A percentile compares a stretch with the other conserved stretches of the same genome.
Conservation (phyloP, 2,797 vertebrate species). For the Lindbergichthys nudifrons region DNA sequence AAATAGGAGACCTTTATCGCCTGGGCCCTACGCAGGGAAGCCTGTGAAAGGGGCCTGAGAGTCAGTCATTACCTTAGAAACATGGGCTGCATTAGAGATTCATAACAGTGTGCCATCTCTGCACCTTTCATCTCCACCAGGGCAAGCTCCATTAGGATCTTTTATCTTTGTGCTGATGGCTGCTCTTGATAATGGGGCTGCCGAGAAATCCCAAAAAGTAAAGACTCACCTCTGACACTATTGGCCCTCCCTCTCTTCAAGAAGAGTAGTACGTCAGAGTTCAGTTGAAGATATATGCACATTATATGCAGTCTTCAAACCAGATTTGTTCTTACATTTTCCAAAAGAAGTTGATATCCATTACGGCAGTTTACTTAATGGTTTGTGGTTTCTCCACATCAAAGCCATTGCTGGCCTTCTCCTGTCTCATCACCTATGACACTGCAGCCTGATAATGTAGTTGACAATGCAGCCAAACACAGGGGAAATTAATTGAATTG, state of each 20-base stretch:
- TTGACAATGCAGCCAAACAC: conserved; percentile 28
- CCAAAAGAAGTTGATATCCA: conserved; percentile 23
- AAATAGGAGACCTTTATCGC: conserved; percentile 72
- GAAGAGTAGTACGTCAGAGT: conserved; percentile 57
- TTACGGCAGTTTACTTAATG: conserved; percentile 14
- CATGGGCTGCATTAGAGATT: conserved; percentile 82
- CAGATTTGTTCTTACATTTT: conserved; percentile 30
- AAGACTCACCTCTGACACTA: conserved; percentile 79
- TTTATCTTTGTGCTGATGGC: conserved; percentile 86
- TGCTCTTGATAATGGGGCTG: conserved; percentile 84
- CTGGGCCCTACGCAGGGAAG: conserved; percentile 68
- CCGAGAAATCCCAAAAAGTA: conserved; percentile 85
- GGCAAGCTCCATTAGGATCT: conserved; percentile 84
- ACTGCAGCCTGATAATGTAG: background rate
- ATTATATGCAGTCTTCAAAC: conserved; percentile 38
- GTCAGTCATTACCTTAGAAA: conserved; percentile 81
- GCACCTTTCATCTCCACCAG: conserved; percentile 84
- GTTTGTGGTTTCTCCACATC: conserved; percentile 27
- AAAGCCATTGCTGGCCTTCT: conserved; percentile 19
- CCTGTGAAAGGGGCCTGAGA: conserved; percentile 75
- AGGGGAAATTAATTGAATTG: conserved; percentile 9
- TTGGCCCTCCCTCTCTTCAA: conserved; percentile 68
- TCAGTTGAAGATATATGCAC: conserved; percentile 42
- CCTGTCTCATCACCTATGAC: conserved; percentile 23
- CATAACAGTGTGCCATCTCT: conserved; percentile 81